phyloP scores from a whole-genome alignment of 1,140 invertebrate genomes.

The Sarcophaga peregrina region DNA sequence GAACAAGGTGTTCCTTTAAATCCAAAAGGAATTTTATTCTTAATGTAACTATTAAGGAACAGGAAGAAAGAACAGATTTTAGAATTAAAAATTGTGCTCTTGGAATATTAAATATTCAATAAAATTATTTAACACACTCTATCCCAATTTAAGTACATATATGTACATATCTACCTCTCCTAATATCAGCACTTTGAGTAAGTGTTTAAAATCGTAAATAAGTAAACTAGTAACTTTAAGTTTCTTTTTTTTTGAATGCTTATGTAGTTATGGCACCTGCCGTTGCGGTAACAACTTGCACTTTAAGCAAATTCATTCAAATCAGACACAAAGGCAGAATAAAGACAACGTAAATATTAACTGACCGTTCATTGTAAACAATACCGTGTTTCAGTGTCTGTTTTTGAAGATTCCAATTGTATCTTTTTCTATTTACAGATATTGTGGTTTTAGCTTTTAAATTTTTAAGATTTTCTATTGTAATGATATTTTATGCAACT shows the following conservation, averaged over 20 bases:
- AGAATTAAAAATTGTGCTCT: no score
- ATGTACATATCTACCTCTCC: no score
- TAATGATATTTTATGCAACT: not conserved
- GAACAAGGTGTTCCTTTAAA: no score
- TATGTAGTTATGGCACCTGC: not conserved
- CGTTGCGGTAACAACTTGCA: conserved; percentile 3
- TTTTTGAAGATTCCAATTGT: not conserved
- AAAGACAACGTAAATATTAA: not conserved
- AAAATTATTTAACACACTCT: no score
- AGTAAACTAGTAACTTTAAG: no score
- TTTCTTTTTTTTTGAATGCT: not conserved
- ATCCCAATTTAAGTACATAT: no score
- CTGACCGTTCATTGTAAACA: not conserved
- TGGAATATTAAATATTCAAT: no score
- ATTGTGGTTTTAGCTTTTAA: not conserved
- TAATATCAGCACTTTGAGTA: no score
- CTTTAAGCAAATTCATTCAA: not conserved
- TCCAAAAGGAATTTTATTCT: no score
- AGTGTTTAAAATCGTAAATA: no score
- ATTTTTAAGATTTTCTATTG: not conserved
- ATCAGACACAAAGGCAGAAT: not conserved
- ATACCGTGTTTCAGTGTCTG: not conserved
- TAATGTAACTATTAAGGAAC: no score
- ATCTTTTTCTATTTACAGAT: not conserved
- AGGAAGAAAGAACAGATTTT: no score